Evolutionary conservation across 1,140 invertebrate species (phyloP).

Genomic region (Aphelenchoides besseyi): DNA sequence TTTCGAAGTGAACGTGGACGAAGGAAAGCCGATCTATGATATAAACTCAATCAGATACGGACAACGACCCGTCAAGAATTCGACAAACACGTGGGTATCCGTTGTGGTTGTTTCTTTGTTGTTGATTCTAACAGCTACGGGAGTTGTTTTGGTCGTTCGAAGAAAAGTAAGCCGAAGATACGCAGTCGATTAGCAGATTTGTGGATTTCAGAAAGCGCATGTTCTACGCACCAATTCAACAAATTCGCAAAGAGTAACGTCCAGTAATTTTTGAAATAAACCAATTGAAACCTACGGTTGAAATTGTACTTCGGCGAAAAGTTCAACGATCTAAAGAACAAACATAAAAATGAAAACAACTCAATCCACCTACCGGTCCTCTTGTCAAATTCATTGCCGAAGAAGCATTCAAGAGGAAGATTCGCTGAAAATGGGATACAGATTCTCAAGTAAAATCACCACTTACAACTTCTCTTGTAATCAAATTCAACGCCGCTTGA

Average conservation of each 20-base stretch:
- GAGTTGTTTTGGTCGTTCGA: slow-evolving; percentile 42
- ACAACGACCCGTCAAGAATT: slow-evolving; percentile 36
- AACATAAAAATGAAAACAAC: slow-evolving; percentile 19
- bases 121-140: slow-evolving; percentile 35
- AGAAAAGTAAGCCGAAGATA: slow-evolving; percentile 39
- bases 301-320: slow-evolving; percentile 29
- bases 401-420: slow-evolving; percentile 33
- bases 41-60: slow-evolving; percentile 47
- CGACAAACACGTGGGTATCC: slow-evolving; percentile 41
- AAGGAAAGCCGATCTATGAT: slow-evolving; percentile 42
- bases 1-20: slow-evolving; percentile 31
- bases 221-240: not conserved
- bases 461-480: slow-evolving; percentile 26
- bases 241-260: not conserved
- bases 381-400: slow-evolving; percentile 3
- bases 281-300: slow-evolving; percentile 26
- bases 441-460: no score
- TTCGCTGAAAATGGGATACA: slow-evolving; percentile 8
- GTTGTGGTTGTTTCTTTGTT: slow-evolving; percentile 37
- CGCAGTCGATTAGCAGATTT: not conserved
- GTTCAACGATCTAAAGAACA: slow-evolving; percentile 28
- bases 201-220: slow-evolving; percentile 11
- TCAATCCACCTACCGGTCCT: not conserved
- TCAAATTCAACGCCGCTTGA: slow-evolving; percentile 51
- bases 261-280: slow-evolving; percentile 1